Base-by-base conservation (phyloP, 1,140 invertebrate genomes). In the Saccostrea echinata region DNA sequence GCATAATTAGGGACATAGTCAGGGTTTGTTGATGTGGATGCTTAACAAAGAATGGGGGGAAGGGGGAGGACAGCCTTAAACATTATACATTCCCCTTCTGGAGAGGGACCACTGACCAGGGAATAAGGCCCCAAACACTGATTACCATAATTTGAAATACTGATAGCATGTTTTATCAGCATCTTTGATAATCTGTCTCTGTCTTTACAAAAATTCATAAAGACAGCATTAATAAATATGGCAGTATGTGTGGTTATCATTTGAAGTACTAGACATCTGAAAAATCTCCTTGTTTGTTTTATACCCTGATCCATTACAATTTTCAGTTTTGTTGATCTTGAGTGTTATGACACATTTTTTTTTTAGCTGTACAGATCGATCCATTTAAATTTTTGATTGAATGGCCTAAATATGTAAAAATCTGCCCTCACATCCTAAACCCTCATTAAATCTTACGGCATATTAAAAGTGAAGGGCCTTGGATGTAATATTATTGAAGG, bases 401-500 rank as follows among this genome's bases (percentile, higher is more conserved):
- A 76, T 76, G 68, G 68, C 33, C 33, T 76, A 16, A 43, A 76
- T 30, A 27, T 76, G 68, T 35, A 76, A 76, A 76, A 76, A 76
- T 30, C 68, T 16, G n/a, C 27, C 68, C 68, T 43, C 9, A 76
- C 68, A 30, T 76, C 27, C 68, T 76, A 76, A 76, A 76, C 24
- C 68, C 27, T 76, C 68, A 76, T 76, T 76, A 76, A 76, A 76
- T 76, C 68, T 76, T 76, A 76, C 68, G 27, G 68, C 68, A 76
- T 13, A 76, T 76, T 76, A 76, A 35, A 33, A 76, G 68, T 76
- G 68, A 76, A 76, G 68, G 68, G 30, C 68, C 16, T 0, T 76
- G 68, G 30, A 35, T 30, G 27, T 76, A 76, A 76, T 76, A 30
- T 71, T 71, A 71, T 33, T 30, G 16, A 76, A 76, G 68, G 27